Percentiles rank a stretch among this genome's conserved stretches.
Evolutionary conservation across 2,797 vertebrate genomes (phyloP).

Genomic region (Odontamblyopus lacepedii): DNA sequence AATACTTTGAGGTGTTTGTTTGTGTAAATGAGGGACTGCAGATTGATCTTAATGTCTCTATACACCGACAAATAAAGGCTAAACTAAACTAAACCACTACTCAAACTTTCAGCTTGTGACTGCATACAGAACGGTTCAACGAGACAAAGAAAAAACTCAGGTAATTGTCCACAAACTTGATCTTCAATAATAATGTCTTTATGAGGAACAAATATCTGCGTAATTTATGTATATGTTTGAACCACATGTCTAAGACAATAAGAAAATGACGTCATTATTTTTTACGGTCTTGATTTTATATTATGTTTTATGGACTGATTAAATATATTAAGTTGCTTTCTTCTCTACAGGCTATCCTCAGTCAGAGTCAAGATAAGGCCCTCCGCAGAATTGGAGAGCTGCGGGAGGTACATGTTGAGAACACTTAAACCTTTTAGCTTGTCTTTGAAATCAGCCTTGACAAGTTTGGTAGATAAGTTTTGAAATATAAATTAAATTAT

Average conservation of each 20-base stretch:
- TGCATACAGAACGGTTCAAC: conserved; percentile 86
- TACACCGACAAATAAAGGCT: too few species aligned
- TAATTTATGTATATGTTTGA: neutral
- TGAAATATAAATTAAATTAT: conserved; percentile 7
- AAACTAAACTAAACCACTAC: conserved; percentile 5
- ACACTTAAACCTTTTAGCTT: conserved; percentile 1
- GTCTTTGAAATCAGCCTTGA: neutral
- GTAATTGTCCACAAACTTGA: conserved; percentile 64
- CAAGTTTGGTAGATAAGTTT: neutral
- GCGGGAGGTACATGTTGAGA: conserved; percentile 81
- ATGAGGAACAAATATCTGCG: neutral
- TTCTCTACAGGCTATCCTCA: conserved; percentile 84
- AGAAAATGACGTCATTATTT: neutral
- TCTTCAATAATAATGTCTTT: neutral
- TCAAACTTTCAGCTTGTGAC: conserved; percentile 83
- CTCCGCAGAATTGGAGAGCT: conserved; percentile 95
- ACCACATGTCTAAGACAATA: neutral
- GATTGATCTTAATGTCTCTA: too few species aligned
- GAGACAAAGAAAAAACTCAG: conserved; percentile 96
- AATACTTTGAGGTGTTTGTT: too few species aligned
- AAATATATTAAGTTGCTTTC: conserved; percentile 21
- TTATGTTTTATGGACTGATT: neutral
- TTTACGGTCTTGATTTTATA: neutral
- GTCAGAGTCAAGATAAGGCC: conserved; percentile 97
- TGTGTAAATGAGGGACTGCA: too few species aligned